Evolutionary conservation across 1,140 invertebrate genomes (phyloP).

Genomic region (Cotesia chilonis): DNA sequence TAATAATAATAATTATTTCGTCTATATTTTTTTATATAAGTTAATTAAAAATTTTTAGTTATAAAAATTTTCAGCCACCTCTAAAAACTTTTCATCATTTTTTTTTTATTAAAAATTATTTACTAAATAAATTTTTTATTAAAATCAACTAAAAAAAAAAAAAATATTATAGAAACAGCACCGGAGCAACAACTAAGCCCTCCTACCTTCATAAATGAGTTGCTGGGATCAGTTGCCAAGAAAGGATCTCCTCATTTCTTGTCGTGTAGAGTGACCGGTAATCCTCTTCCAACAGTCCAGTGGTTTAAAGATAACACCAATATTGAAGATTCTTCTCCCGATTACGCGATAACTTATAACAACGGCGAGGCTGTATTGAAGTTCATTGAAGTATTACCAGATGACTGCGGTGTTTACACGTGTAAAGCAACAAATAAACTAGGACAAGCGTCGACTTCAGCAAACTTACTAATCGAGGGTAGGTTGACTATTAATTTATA

Average conservation of each 20-base stretch:
- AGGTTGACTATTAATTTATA: constrained; percentile 42
- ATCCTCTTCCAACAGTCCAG: constrained; percentile 79
- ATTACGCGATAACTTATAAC: constrained; percentile 74
- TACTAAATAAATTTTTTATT: too few relatives aligned
- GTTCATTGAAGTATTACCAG: constrained; percentile 69
- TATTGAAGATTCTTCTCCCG: constrained; percentile 74
- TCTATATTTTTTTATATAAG: too few relatives aligned
- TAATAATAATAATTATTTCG: too few relatives aligned
- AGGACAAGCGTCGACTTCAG: constrained; percentile 71
- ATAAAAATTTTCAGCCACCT: too few relatives aligned
- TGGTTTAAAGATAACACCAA: constrained; percentile 82
- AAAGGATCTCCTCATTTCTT: constrained; percentile 76
- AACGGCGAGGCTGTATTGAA: constrained; percentile 72
- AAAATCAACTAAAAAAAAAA: background rate
- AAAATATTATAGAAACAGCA: constrained; percentile 68
- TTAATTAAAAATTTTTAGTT: too few relatives aligned
- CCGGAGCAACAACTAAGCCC: constrained; percentile 72
- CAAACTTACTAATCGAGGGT: constrained; percentile 68
- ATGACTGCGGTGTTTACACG: constrained; percentile 72
- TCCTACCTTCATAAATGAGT: constrained; percentile 72
- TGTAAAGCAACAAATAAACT: constrained; percentile 77
- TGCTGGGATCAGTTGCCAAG: constrained; percentile 70
- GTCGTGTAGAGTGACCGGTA: constrained; percentile 76
- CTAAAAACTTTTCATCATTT: too few relatives aligned
- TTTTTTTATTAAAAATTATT: constrained; percentile 17